Percentiles rank a stretch among this genome's conserved stretches.
Conservation (phyloP, 1,140 invertebrate genomes). For the Micrasema longulum region DNA sequence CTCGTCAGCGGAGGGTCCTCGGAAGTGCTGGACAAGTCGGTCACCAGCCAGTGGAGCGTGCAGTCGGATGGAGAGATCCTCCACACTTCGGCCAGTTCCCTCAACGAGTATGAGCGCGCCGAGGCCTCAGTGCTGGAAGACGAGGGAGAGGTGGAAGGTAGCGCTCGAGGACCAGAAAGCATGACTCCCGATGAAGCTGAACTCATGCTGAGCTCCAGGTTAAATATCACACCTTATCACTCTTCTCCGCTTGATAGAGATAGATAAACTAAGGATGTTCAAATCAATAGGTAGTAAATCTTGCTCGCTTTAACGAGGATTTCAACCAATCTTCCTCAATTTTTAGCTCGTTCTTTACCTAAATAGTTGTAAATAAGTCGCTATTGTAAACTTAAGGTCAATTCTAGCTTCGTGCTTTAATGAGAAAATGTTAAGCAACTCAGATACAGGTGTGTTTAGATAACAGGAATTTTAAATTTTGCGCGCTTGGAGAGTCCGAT, state of each 20-base stretch:
- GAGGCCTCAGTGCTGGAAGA: slow-evolving; percentile 57
- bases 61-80: slow-evolving; percentile 59
- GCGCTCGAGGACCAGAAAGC: slow-evolving; percentile 69
- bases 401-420: too few relatives aligned
- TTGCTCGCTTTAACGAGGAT: too few relatives aligned
- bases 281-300: neutral
- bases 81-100: slow-evolving; percentile 43
- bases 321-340: too few relatives aligned
- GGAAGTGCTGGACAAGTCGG: slow-evolving; percentile 68
- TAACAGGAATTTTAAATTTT: too few relatives aligned
- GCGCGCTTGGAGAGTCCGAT: too few relatives aligned
- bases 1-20: slow-evolving; percentile 68
- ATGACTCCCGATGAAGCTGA: slow-evolving; percentile 90
- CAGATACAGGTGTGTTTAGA: too few relatives aligned
- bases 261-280: too few relatives aligned
- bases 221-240: slow-evolving; percentile 9
- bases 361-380: too few relatives aligned
- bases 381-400: too few relatives aligned
- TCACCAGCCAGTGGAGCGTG: slow-evolving; percentile 68
- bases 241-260: neutral
- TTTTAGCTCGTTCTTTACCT: too few relatives aligned
- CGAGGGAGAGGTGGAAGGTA: slow-evolving; percentile 46
- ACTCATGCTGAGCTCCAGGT: slow-evolving; percentile 84
- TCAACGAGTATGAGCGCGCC: slow-evolving; percentile 53
- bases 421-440: too few relatives aligned